A percentile compares a stretch with the other conserved stretches of the same genome.
Evolutionary conservation across 2,113 vertebrate species (phyloP).

Genomic region (Gymnobelideus leadbeateri): DNA sequence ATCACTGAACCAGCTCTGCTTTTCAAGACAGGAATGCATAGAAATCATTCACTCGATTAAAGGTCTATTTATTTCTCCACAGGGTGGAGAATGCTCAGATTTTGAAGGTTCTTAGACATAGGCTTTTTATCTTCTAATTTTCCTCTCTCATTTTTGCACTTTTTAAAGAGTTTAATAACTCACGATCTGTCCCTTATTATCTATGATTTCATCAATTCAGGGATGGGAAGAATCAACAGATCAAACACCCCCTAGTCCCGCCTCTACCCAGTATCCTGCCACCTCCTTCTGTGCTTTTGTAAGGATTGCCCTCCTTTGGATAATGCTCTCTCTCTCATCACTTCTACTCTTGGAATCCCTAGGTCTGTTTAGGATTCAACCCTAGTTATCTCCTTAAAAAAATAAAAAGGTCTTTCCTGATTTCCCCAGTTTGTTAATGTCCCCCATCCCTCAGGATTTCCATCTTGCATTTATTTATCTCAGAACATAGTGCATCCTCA

Average conservation of each 20-base stretch:
- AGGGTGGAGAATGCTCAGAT: neutral
- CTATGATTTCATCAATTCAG: neutral
- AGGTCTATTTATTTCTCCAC: neutral
- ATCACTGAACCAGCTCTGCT: neutral
- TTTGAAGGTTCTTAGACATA: neutral
- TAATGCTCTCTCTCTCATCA: neutral
- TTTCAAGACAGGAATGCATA: neutral
- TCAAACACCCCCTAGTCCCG: neutral
- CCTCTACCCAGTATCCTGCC: neutral
- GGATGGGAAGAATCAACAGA: neutral
- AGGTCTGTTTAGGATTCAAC: neutral
- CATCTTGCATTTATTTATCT: neutral
- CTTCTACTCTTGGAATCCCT: neutral
- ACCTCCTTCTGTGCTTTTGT: neutral
- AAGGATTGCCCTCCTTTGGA: neutral
- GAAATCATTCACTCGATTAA: neutral
- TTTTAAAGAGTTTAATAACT: neutral
- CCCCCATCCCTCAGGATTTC: neutral
- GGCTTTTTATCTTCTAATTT: neutral
- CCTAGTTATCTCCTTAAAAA: neutral
- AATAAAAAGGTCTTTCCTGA: neutral
- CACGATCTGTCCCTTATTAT: neutral
- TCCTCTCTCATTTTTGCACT: neutral
- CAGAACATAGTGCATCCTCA: neutral
- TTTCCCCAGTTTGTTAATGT: neutral